These are phyloP conservation scores for Bombyx huttoni DNA, from an alignment of 2,888 invertebrate genomes.

Conservation along the genomic window DNA sequence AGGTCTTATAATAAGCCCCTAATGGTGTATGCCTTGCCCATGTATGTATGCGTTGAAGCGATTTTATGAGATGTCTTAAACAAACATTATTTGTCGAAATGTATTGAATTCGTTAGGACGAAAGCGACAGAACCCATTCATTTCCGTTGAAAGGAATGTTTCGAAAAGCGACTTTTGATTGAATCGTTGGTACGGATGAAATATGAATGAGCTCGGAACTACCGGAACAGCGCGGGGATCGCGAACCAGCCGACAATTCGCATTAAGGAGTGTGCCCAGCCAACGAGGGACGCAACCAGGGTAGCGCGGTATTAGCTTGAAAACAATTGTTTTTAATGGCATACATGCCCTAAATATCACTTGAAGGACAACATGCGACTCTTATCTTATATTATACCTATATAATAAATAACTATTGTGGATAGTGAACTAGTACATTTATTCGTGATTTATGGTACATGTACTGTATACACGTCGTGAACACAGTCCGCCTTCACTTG, in stretches of 20 bases:
- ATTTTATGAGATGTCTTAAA: not conserved
- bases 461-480: no score
- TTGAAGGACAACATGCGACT: no score
- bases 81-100: not conserved
- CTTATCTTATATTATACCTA: no score
- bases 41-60: not conserved
- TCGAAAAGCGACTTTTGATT: not conserved
- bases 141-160: not conserved
- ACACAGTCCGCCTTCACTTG: no score
- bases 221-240: not conserved
- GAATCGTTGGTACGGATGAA: conserved; percentile 8
- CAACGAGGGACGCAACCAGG: not conserved
- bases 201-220: conserved; percentile 14
- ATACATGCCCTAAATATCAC: no score
- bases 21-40: no score
- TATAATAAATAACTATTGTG: no score
- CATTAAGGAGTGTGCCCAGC: conserved; percentile 13
- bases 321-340: no score
- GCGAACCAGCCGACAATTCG: not conserved
- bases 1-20: no score
- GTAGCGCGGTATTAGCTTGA: no score
- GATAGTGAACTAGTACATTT: no score
- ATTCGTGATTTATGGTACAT: no score
- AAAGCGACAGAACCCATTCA: not conserved
- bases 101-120: not conserved